Evolutionary conservation across 2,113 vertebrate species (phyloP), one percentile per base, ranked within the genome.

Genomic region (Chlamydotis undulata): DNA sequence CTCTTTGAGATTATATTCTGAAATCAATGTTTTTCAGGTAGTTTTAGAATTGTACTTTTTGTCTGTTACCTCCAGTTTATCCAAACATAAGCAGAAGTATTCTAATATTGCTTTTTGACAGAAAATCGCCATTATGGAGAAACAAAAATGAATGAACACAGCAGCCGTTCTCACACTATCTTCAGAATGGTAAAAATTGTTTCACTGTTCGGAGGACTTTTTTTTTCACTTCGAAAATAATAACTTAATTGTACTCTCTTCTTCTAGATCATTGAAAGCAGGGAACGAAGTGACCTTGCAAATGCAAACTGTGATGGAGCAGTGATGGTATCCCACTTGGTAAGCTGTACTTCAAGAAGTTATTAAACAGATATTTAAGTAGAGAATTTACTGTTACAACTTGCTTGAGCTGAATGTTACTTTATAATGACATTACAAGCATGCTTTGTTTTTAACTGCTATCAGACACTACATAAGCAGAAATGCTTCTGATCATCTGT

Each of bases 71-170:
- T 91, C 69, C 19, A 49, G 24, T 78, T 86, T 75, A 18, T 56
- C 47, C 28, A 18, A 73, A 37, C 35, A 22, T 37, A 77, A 90
- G 14, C 56, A 77, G 14, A 86, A 74, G 6, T 71, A 60, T 64
- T 92, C 29, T 76, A 53, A 90, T 84, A 28, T 2, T 94, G 12
- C 18, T 91, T 73, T 93, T 94, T 93, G 61, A 35, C 91, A 99
- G 99, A 98, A 96, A 99, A 99, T 93, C 98, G 99, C 2, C 99
- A 99, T 89, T 99, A 99, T 61, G 99, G 99, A 61, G 99, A 98
- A 96, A 99, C 99, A 3, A 99, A 99, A 96, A 99, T 99, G 99
- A 99, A 99, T 83, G 97, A 99, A 83, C 98, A 98, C 63, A 99
- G 99, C 97, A 99, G 99, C 83, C 99, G 99, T 47, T 99, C 99